phyloP scores from a whole-genome alignment of 1,140 invertebrate genomes.

The Drosophila subobscura region DNA sequence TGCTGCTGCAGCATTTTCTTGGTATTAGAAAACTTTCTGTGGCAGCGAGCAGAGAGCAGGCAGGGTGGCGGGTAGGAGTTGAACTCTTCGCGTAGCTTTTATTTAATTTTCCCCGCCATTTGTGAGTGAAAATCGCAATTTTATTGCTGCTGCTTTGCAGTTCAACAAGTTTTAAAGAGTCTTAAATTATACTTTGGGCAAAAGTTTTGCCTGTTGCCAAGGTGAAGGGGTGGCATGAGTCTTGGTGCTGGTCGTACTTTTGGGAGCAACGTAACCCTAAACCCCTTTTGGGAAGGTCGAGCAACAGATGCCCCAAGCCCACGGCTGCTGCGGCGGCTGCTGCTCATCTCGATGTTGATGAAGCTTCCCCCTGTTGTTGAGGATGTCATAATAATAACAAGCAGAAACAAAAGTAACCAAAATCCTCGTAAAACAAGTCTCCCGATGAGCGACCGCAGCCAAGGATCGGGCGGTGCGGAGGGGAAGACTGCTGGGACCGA shows the following conservation, averaged over 20 bases:
- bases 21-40: constrained; percentile 42
- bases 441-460: constrained; percentile 10
- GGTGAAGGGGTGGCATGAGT: constrained; percentile 14
- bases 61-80: no score
- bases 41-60: not conserved
- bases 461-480: not conserved
- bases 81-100: not conserved
- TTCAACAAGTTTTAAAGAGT: constrained; percentile 59
- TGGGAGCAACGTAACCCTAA: constrained; percentile 16
- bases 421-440: constrained; percentile 39
- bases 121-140: constrained; percentile 42
- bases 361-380: constrained; percentile 37
- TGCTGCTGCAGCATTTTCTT: constrained; percentile 11
- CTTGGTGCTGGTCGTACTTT: constrained; percentile 3
- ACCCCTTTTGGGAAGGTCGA: constrained; percentile 40
- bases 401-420: constrained; percentile 67
- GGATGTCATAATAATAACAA: constrained; percentile 68
- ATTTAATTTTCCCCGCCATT: constrained; percentile 40
- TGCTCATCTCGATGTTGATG: constrained; percentile 38
- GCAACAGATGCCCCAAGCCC: constrained; percentile 54
- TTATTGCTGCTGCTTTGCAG: constrained; percentile 44
- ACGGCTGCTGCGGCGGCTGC: constrained; percentile 5
- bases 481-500: constrained; percentile 10
- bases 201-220: constrained; percentile 28
- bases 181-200: constrained; percentile 37